phyloP scores from a whole-genome alignment of 2,797 vertebrate species.

The Molossus molossus region DNA sequence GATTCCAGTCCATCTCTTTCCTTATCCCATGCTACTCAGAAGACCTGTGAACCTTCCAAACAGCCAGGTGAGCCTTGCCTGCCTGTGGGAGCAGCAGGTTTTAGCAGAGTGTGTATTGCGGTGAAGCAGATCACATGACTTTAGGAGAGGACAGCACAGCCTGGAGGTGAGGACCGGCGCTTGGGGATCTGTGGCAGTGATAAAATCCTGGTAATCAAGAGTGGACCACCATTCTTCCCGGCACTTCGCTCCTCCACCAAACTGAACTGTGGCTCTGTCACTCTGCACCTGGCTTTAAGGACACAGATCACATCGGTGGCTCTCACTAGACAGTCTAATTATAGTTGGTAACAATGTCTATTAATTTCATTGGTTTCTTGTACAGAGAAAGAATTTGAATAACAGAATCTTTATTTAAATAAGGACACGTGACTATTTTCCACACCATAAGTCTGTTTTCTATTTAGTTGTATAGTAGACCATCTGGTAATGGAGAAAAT shows the following conservation, averaged over 20 bases:
- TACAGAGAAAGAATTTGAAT: not conserved
- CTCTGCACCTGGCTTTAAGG: not conserved
- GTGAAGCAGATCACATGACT: not conserved
- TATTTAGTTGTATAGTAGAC: not conserved
- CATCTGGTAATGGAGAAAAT: constrained; percentile 24
- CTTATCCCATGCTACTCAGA: not conserved
- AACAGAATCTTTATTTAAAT: not conserved
- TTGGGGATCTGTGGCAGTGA: not conserved
- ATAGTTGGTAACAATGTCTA: not conserved
- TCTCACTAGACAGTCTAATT: not conserved
- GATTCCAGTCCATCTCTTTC: not conserved
- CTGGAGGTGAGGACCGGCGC: not conserved
- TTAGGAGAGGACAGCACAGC: not conserved
- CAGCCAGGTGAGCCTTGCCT: not conserved
- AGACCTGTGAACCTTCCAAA: not conserved
- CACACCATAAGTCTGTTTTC: constrained; percentile 52
- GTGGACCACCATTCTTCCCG: no score
- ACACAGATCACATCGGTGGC: not conserved
- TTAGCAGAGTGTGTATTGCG: not conserved
- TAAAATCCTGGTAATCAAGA: not conserved
- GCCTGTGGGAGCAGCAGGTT: not conserved
- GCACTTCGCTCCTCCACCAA: not conserved
- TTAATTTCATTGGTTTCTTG: not conserved
- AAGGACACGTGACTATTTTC: constrained; percentile 35
- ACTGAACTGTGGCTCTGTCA: not conserved